Base-by-base conservation (phyloP, 2,113 vertebrate species). In the Aramus guarauna region DNA sequence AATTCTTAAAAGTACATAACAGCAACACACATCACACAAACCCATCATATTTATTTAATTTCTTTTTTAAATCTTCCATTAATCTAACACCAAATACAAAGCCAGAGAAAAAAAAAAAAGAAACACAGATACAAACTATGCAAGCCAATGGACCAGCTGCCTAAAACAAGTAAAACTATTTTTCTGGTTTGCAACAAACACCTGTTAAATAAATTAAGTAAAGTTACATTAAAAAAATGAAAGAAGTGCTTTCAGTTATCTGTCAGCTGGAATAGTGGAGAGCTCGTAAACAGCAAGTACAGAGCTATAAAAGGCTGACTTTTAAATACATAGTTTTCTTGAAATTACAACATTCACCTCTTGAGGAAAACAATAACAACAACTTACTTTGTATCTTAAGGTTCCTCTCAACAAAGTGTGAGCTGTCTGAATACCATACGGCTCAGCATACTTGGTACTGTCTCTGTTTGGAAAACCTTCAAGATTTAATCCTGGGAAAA, bases 391-490 rank as follows among this genome's bases (percentile, higher is more conserved):
- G 50, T 99, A 99, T 94, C 99, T 99, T 90, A 99, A 98, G 1
- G 99, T 99, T 50, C 99, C 99, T 97, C 99, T 98, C 94, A 99
- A 56, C 53, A 99, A 95, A 12, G 99, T 99, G 85, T 98, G 99
- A n/a, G 98, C 99, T 21, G 98, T 98, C 69, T 99, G 97, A 93
- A 99, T 99, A 71, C 99, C 99, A 26, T 99, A 99, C 0, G 97
- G 89, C 76, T 99, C 98, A 5, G 98, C 98, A 8, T 99, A 99
- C 80, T 98, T 99, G 18, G 98, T 99, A 92, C 99, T 99, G 97
- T 99, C 99, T 30, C 99, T 98, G 97, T 99, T 99, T 39, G 99
- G 99, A 91, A 99, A 99, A 37, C 99, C 99, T 97, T 99, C 99
- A 45, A 99, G 97, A 90, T 98, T 99, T 83, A 99, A 98, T 55